phyloP scores from a whole-genome alignment of 2,797 vertebrate species.

The Eospalax fontanierii region DNA sequence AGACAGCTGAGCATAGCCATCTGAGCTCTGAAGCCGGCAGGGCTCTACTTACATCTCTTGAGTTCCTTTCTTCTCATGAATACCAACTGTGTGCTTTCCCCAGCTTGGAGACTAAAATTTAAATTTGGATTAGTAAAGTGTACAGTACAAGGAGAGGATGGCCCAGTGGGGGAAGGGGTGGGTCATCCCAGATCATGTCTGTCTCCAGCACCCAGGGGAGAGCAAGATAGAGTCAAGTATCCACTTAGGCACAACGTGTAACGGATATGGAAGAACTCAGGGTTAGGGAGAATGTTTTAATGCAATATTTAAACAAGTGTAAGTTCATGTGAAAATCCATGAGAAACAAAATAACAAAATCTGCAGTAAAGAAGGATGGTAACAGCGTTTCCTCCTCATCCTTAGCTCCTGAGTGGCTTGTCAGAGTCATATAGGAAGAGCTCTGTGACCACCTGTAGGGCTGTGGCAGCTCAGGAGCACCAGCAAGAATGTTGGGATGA shows the following conservation, averaged over 20 bases:
- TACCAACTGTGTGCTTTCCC: neutral
- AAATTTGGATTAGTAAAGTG: neutral
- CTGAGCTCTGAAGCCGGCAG: neutral
- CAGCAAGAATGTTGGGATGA: neutral
- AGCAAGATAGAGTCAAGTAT: neutral
- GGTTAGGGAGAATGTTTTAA: neutral
- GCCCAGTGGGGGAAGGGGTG: neutral
- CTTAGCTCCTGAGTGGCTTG: too few species aligned
- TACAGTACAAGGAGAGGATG: neutral
- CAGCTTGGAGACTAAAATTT: neutral
- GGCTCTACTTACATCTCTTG: neutral
- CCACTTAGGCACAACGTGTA: too few species aligned
- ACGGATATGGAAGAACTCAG: too few species aligned
- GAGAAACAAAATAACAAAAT: neutral
- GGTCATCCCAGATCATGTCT: fast-evolving
- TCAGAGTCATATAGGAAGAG: fast-evolving
- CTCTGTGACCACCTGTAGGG: fast-evolving
- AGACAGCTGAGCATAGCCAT: neutral
- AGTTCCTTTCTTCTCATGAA: neutral
- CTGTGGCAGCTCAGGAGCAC: neutral
- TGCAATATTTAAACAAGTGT: neutral
- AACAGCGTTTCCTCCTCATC: too few species aligned
- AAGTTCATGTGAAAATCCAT: neutral
- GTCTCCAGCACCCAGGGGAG: too few species aligned
- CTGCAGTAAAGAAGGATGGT: too few species aligned